Evolutionary conservation across 2,797 vertebrate genomes (phyloP), one percentile per base, ranked within the genome.

Genomic region (Pangasius mekongensis): DNA sequence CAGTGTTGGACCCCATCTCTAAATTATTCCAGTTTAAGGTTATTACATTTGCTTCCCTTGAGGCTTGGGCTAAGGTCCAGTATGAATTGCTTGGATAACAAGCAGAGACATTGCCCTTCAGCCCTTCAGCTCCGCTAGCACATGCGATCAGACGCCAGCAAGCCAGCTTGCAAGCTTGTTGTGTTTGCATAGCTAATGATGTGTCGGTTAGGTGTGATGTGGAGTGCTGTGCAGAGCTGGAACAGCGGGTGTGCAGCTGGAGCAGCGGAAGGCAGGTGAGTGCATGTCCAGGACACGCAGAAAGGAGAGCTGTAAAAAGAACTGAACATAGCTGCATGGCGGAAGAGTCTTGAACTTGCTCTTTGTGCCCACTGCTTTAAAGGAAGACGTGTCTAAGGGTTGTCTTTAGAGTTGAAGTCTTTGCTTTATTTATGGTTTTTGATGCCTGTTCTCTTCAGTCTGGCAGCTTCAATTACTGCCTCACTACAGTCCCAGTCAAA

Each of bases 221-320:
- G 71, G 84, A 62, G 84, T 89, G 89, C 83, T 93, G 94, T 92
- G 93, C 91, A 94, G 92, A 92, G 94, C 93, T 94, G 88, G 71
- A 81, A 77, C 74, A 58, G 90, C 27, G 13, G 81, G 69, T 92
- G 94, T 90, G 94, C 89, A 90, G 92, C 89, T 94, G 93, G 91
- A 89, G 86, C 52, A 82, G 78, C 86, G 92, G 56, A n/a, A 94
- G 95, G 94, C 96, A 96, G 95, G 96, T 96, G 95, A 95, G 94
- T 94, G 95, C 96, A 95, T 94, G 96, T 93, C 94, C 95, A 91
- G 93, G 95, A 93, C 94, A 96, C 94, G 93, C 88, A 90, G 92
- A 90, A 92, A 93, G 91, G 92, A 91, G 87, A 93, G 91, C 93
- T 92, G 93, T 93, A 93, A 93, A 84, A 93, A 93, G 49, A 90